Percentiles rank a stretch among this genome's conserved stretches.
phyloP scores from a whole-genome alignment of 1,140 invertebrate genomes.

The Paraescarpia echinospica region DNA sequence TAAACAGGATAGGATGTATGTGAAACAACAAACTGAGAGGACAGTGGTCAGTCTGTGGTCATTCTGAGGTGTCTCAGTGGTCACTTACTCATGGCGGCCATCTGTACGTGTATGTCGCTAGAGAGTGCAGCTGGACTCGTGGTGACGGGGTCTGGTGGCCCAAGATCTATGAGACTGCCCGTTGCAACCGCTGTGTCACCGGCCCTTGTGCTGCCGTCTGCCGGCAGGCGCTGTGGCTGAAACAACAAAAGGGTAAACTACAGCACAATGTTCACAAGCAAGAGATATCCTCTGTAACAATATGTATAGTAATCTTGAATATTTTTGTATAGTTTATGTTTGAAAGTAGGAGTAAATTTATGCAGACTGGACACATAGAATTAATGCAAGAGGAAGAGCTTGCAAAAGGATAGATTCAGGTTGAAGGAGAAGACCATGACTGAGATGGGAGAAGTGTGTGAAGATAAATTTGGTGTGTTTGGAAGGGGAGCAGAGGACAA shows the following conservation, averaged over 20 bases:
- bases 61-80: not conserved
- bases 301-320: too few species aligned
- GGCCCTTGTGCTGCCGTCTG: conserved; percentile 20
- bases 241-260: not conserved
- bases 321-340: too few species aligned
- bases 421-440: too few species aligned
- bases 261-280: not conserved
- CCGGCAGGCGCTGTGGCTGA: not conserved
- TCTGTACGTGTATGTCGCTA: conserved; percentile 35
- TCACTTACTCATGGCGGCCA: conserved; percentile 49
- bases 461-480: not conserved
- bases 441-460: not conserved
- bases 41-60: not conserved
- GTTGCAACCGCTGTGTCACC: conserved; percentile 19
- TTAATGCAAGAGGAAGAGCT: too few species aligned
- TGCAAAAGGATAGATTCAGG: too few species aligned
- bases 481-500: not conserved
- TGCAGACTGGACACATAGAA: too few species aligned
- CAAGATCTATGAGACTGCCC: conserved; percentile 12
- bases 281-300: too few species aligned
- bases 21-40: not conserved
- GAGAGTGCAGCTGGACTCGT: not conserved
- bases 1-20: too few species aligned
- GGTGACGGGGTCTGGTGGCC: not conserved
- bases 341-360: too few species aligned